phyloP scores from a whole-genome alignment of 2,797 vertebrate species.

The Thalassophryne amazonica region DNA sequence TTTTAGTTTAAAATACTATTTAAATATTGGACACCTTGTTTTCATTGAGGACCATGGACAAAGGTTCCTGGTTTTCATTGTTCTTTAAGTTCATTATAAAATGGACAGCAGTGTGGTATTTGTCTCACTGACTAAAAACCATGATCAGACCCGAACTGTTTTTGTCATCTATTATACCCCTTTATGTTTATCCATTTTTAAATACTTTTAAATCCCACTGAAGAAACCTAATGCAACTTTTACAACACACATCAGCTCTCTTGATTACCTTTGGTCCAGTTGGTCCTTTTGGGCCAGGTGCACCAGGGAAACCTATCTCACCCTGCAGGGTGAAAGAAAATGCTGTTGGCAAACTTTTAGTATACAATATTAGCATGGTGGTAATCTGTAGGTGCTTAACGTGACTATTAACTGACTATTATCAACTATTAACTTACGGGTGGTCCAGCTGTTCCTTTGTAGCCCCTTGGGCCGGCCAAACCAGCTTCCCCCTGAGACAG shows the following conservation, averaged over 20 bases:
- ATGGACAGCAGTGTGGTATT: too few relatives aligned
- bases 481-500: slow-evolving; percentile 86
- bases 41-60: too few relatives aligned
- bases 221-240: not conserved
- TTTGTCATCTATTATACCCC: too few relatives aligned
- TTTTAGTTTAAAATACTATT: too few relatives aligned
- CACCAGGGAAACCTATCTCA: slow-evolving; percentile 82
- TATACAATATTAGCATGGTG: not conserved
- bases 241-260: not conserved
- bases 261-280: slow-evolving; percentile 84
- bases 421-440: slow-evolving; percentile 74
- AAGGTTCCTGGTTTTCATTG: too few relatives aligned
- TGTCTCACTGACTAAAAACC: too few relatives aligned
- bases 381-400: not conserved
- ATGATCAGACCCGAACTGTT: too few relatives aligned
- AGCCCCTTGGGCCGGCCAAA: slow-evolving; percentile 80
- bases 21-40: too few relatives aligned
- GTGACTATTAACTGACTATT: not conserved
- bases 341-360: not conserved
- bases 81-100: too few relatives aligned
- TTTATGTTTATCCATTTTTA: too few relatives aligned
- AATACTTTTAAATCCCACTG: not conserved
- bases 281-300: slow-evolving; percentile 81
- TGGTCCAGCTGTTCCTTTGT: slow-evolving; percentile 81
- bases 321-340: slow-evolving; percentile 75